Base-by-base conservation (phyloP, 2,888 invertebrate genomes). In the Hypsopygia costalis region DNA sequence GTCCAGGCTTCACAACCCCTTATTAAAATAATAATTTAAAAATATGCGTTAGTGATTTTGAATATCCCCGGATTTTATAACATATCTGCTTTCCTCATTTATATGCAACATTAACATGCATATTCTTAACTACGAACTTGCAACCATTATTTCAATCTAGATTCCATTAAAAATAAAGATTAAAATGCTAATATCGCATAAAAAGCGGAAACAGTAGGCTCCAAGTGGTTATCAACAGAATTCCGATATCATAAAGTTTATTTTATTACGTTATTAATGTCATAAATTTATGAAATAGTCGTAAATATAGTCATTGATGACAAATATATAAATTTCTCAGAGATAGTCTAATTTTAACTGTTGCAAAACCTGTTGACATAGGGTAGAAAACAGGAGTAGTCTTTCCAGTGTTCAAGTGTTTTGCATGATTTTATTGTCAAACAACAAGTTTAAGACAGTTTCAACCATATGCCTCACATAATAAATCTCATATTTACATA, bases 361-460 rank as follows among this genome's bases (percentile, higher is more conserved):
- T 36, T 36, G 36, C 29, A 10, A 36, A 36, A 36, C 36, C 30
- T 20, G 36, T 36, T 11, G 11, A 25, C 25, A n/a, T 4, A 3
- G 6, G n/a, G 25, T 25, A 8, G 16, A 25, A 25, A 25, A n/a
- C 8, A 25, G 25, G 8, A 25, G 25, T 25, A 25, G n/a, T 6
- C 1, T 25, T 25, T 25, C 25, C 25, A 25, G 6, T 29, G 36
- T 21, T 20, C 16, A 10, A 10, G 9, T 11, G 16, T 21, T 32
- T 36, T 30, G 36, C 29, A 36, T 30, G 29, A 36, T 36, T 36
- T 36, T 36, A 36, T 36, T 36, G 36, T 36, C 36, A 30, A 16
- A 21, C 5, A 7, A 11, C 7, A 9, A 11, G 11, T 21, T 35
- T 8, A 30, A 11, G 7, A 0, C 3, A 36, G n/a, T 30, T 9